Percentiles rank a stretch among this genome's conserved stretches.
phyloP scores from a whole-genome alignment of 2,888 invertebrate genomes.

The Sycophila texana region DNA sequence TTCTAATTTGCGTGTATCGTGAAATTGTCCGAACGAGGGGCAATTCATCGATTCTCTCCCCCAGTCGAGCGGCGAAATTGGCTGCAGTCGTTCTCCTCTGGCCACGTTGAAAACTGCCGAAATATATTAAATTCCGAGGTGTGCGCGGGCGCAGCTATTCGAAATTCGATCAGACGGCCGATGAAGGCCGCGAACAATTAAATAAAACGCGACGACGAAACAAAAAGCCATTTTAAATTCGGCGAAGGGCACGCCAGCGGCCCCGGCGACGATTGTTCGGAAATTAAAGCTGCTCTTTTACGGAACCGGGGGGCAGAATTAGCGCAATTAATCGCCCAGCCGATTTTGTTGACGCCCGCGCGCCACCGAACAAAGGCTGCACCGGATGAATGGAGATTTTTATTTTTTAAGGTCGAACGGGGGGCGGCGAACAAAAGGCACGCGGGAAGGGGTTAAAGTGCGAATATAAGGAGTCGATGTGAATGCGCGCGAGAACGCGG shows the following conservation, averaged over 20 bases:
- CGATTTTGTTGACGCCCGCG: too few relatives aligned
- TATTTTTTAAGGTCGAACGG: neutral
- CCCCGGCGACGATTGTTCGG: neutral
- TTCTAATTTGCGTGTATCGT: conserved; percentile 8
- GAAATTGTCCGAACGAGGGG: neutral
- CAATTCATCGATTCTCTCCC: conserved; percentile 9
- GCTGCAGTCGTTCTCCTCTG: neutral
- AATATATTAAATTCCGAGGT: conserved; percentile 11
- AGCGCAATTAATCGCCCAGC: too few relatives aligned
- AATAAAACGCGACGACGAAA: neutral
- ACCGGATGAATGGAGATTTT: too few relatives aligned
- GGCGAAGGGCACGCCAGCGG: too few relatives aligned
- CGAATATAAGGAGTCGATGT: conserved; percentile 15
- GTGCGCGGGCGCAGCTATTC: too few relatives aligned
- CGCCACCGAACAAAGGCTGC: too few relatives aligned
- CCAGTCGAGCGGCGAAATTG: neutral
- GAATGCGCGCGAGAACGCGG: conserved; percentile 8
- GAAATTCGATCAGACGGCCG: too few relatives aligned
- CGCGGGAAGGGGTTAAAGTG: neutral
- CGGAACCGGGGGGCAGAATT: neutral
- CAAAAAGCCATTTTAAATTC: neutral
- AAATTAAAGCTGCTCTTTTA: conserved; percentile 1
- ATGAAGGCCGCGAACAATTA: neutral
- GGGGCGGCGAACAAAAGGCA: neutral
- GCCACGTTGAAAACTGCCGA: neutral